Conservation (phyloP, 2,888 invertebrate genomes). For the Ypsolopha sequella region DNA sequence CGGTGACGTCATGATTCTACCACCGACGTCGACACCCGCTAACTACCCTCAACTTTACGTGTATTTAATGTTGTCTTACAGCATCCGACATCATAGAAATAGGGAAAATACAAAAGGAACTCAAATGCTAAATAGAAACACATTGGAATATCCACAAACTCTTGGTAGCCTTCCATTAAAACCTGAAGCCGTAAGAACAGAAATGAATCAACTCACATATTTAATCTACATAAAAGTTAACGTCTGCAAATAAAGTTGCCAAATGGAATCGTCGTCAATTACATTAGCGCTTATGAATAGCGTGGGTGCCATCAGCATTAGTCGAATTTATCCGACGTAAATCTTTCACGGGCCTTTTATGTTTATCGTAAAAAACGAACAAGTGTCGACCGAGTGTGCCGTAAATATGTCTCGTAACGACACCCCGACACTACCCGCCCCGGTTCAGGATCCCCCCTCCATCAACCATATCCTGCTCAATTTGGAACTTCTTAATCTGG, state of each 20-base stretch:
- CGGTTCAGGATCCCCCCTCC: neutral
- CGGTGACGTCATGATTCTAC: neutral
- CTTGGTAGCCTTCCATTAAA: too few relatives aligned
- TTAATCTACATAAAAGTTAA: constrained; percentile 25
- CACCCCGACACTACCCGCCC: constrained; percentile 12
- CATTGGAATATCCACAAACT: too few relatives aligned
- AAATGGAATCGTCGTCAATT: constrained; percentile 23
- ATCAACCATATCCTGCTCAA: neutral
- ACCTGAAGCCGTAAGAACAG: too few relatives aligned
- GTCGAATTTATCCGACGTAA: constrained; percentile 65
- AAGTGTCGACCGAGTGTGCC: constrained; percentile 54
- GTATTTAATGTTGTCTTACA: too few relatives aligned
- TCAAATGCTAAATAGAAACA: too few relatives aligned
- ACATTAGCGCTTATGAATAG: constrained; percentile 37
- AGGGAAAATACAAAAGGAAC: too few relatives aligned
- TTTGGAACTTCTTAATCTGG: neutral
- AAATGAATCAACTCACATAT: constrained; percentile 4
- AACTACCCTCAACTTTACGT: too few relatives aligned
- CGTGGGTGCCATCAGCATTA: constrained; percentile 54
- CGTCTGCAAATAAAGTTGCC: constrained; percentile 9
- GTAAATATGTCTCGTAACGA: constrained; percentile 61
- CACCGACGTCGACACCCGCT: too few relatives aligned
- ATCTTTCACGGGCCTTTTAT: constrained; percentile 67
- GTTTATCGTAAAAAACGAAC: constrained; percentile 66
- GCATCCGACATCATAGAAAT: too few relatives aligned